Conservation (phyloP, 2,797 vertebrate species). For the Graptemys geographica region DNA sequence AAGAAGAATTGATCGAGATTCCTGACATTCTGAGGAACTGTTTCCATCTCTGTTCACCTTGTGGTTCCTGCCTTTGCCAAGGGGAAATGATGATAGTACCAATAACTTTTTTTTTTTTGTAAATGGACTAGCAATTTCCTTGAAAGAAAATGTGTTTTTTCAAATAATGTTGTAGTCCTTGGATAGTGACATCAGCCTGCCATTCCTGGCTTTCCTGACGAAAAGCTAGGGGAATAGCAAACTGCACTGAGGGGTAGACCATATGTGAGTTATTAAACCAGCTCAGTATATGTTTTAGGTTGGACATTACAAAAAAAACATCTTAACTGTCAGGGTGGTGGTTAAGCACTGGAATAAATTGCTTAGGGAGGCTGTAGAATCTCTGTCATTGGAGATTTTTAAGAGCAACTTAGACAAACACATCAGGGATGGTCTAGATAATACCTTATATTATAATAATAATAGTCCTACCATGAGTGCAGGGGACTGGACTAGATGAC, state of each 20-base stretch:
- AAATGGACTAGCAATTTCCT: background rate
- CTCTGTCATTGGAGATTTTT: no score
- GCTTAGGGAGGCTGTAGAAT: no score
- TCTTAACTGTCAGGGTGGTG: no score
- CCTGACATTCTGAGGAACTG: background rate
- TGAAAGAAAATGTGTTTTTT: background rate
- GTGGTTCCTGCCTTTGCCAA: conserved; percentile 7
- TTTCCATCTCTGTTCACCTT: background rate
- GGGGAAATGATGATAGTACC: background rate
- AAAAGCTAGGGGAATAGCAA: accelerated
- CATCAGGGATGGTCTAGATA: no score
- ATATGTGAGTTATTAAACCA: background rate
- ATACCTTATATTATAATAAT: no score
- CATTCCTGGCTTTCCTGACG: background rate
- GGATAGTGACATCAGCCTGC: background rate
- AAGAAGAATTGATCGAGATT: accelerated
- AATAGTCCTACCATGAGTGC: no score
- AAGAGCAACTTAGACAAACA: no score
- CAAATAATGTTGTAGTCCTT: background rate
- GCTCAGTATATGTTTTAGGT: background rate
- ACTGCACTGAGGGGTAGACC: background rate
- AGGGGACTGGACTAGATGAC: no score
- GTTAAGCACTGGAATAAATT: no score
- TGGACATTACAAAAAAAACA: no score
- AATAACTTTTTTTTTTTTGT: background rate